Base-by-base conservation (phyloP, 2,888 invertebrate species). In the Meandrusa payeni region DNA sequence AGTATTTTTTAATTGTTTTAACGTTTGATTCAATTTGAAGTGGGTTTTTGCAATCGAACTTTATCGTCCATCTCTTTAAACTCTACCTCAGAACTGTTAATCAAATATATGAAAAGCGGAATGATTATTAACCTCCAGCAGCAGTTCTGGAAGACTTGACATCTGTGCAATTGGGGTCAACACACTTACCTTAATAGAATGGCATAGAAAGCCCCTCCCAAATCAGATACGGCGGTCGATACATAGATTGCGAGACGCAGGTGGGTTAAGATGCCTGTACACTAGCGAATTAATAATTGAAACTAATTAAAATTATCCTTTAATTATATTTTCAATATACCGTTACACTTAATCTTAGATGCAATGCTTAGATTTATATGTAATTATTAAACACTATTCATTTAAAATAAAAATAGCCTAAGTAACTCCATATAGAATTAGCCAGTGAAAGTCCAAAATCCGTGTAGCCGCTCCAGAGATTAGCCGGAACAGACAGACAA, bases 151-250 rank as follows among this genome's bases (percentile, higher is more conserved):
- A 37, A 37, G 41, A 37, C 13, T 37, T 26, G 37, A 43, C 31
- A 37, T 36, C 42, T 20, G 19, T 6, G 37, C 17, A 24, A 5
- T 15, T 5, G 9, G 37, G 42, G 42, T 43, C 42, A 43, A 24
- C 29, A 29, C 19, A 28, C 34, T 24, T n/a, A 12, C 7, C 6
- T 24, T 43, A 43, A 31, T 37, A 13, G 24, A 37, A 37, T 23
- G 20, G 29, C 20, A 3, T 26, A 41, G 40, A 32, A 12, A 43
- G 57, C 59, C 57, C 52, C 50, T 46, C 50, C 47, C 34, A 49
- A 53, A 57, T 51, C 36, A 47, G 52, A 55, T 52, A 50, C 48
- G 29, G 40, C 49, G 51, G 47, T 41, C 51, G 51, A 49, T 52
- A n/a, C n/a, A n/a, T n/a, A 54, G 48, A 51, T 59, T 52, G 47